Conservation (phyloP, 2,888 invertebrate species). For the Xylota segnis region DNA sequence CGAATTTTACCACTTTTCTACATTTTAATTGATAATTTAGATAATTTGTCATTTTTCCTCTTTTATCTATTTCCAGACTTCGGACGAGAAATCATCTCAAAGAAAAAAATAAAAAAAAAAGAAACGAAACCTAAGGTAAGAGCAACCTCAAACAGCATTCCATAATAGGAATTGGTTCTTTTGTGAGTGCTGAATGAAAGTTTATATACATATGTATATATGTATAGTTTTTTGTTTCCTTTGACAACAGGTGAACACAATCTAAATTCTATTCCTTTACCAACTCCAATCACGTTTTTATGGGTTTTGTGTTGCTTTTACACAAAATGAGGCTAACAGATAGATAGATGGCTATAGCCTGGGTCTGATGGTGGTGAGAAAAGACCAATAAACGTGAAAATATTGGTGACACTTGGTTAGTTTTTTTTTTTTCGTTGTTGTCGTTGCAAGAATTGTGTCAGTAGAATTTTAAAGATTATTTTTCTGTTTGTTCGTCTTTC, state of each 20-base stretch:
- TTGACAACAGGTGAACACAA: conserved; percentile 42
- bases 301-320: conserved; percentile 6
- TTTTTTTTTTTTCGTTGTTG: background rate
- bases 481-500: background rate
- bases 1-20: conserved; percentile 22
- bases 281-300: conserved; percentile 37
- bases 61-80: conserved; percentile 53
- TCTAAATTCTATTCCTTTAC: conserved; percentile 29
- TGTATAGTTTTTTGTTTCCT: background rate
- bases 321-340: conserved; percentile 22
- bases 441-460: conserved; percentile 49
- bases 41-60: conserved; percentile 29
- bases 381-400: conserved; percentile 38
- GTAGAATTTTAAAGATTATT: conserved; percentile 49
- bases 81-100: conserved; percentile 33
- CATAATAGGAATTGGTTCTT: conserved; percentile 28
- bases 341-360: background rate
- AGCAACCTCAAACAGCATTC: background rate
- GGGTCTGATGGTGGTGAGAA: background rate
- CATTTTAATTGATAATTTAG: conserved; percentile 28
- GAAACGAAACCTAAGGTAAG: conserved; percentile 50
- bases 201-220: no score
- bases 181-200: conserved; percentile 53
- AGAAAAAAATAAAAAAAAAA: background rate
- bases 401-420: conserved; percentile 43